Evolutionary conservation across 2,888 invertebrate species (phyloP).

Genomic region (Hyppa rectilinea): DNA sequence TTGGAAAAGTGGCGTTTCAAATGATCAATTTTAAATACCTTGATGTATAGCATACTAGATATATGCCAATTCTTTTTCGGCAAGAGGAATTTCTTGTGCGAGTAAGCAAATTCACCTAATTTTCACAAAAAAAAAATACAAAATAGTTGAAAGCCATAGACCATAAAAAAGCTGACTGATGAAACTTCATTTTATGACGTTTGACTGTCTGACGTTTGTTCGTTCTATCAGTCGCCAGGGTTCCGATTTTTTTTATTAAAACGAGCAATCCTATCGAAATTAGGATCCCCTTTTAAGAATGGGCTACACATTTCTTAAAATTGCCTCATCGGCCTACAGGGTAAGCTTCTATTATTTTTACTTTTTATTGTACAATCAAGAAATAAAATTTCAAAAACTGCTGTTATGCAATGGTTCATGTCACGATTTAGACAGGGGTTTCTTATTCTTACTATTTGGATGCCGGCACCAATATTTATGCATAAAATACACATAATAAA

Average conservation of each 20-base stretch:
- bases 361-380: conserved; percentile 12
- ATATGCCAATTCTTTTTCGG: not conserved
- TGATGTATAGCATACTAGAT: not conserved
- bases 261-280: conserved; percentile 55
- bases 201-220: conserved; percentile 31
- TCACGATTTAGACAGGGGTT: not conserved
- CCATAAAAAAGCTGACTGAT: not conserved
- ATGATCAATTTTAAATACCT: not conserved
- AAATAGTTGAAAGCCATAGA: not conserved
- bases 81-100: not conserved
- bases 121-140: not conserved
- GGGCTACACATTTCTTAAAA: conserved; percentile 86
- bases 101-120: conserved; percentile 2
- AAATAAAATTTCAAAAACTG: conserved; percentile 57
- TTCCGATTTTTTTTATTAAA: conserved; percentile 69
- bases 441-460: not conserved
- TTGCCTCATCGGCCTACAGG: conserved; percentile 84
- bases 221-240: conserved; percentile 72
- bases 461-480: not conserved
- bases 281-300: conserved; percentile 69
- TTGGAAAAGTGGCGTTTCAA: not conserved
- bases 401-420: conserved; percentile 83
- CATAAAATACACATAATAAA: not conserved
- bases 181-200: conserved; percentile 35
- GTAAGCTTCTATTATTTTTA: conserved; percentile 74